Percentiles rank a stretch among this genome's conserved stretches.
These are phyloP conservation scores for Poeciliopsis paucimaculata DNA, from an alignment of 2,797 vertebrate genomes.

Conservation along the genomic window DNA sequence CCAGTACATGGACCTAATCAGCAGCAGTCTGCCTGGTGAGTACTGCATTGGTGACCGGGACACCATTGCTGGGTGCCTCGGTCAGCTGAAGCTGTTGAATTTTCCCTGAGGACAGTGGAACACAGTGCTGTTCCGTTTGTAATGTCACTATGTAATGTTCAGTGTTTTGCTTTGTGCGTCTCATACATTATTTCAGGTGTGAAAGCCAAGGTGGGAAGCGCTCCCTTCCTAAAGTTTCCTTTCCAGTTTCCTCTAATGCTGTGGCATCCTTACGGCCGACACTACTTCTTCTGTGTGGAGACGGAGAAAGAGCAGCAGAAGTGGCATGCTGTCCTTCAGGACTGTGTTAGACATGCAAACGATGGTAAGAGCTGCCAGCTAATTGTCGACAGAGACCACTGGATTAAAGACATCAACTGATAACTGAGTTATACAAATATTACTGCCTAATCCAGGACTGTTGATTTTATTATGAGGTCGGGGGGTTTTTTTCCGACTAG, in stretches of 20 bases:
- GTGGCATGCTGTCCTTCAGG: conserved; percentile 92
- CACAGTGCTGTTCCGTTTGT: not conserved
- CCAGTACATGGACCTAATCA: conserved; percentile 89
- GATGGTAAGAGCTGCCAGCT: conserved; percentile 82
- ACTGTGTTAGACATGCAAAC: conserved; percentile 90
- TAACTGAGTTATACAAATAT: not conserved
- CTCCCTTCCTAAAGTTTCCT: conserved; percentile 88
- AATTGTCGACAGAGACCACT: not conserved
- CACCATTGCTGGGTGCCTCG: no score
- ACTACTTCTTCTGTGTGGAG: conserved; percentile 90
- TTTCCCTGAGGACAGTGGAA: not conserved
- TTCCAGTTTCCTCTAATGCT: conserved; percentile 90
- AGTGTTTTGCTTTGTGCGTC: not conserved
- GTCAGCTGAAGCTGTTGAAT: not conserved
- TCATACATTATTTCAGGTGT: conserved; percentile 72
- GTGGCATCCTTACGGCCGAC: conserved; percentile 90
- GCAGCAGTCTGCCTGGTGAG: conserved; percentile 88
- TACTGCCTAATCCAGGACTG: not conserved
- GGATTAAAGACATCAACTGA: not conserved
- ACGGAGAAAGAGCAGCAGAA: conserved; percentile 90
- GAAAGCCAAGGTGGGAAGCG: conserved; percentile 83
- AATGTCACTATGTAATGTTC: not conserved
- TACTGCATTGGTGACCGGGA: not conserved
- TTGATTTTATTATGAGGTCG: not conserved
- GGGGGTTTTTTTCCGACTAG: not conserved